These are phyloP conservation scores for Phengaris alcon DNA, from an alignment of 2,888 invertebrate species.

Conservation along the genomic window DNA sequence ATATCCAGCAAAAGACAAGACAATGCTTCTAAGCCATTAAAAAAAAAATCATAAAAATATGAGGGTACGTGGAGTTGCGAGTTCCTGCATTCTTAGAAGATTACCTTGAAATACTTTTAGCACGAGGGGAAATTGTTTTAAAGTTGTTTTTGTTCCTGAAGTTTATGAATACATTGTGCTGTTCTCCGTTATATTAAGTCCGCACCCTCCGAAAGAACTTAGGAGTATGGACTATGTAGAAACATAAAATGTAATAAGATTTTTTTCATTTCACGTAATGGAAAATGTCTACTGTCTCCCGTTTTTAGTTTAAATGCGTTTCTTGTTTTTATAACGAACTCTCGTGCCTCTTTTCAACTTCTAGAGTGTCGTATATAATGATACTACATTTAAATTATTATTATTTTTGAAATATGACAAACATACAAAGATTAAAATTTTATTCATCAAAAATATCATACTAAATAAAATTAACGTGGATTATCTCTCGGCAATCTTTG, in stretches of 20 bases:
- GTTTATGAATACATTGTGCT: conserved; percentile 39
- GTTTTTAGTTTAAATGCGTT: conserved; percentile 18
- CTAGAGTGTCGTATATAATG: not conserved
- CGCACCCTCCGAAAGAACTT: conserved; percentile 23
- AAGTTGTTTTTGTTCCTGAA: conserved; percentile 50
- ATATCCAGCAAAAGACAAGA: conserved; percentile 29
- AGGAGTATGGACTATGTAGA: conserved; percentile 27
- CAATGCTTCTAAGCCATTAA: conserved; percentile 32
- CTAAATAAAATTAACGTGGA: too few species aligned
- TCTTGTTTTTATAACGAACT: conserved; percentile 3
- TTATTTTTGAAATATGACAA: not conserved
- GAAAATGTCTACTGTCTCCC: conserved; percentile 20
- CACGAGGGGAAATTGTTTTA: conserved; percentile 57
- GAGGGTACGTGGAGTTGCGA: conserved; percentile 63
- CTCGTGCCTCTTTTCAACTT: not conserved
- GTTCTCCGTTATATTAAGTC: conserved; percentile 36
- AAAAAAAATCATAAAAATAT: conserved; percentile 33
- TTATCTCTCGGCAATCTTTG: too few species aligned
- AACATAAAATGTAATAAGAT: conserved; percentile 30
- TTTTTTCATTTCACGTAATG: conserved; percentile 29
- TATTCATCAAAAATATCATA: too few species aligned
- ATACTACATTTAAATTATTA: not conserved
- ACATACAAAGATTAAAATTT: not conserved
- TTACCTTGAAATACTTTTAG: conserved; percentile 67
- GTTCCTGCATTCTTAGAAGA: conserved; percentile 67